These are phyloP conservation scores for Tautogolabrus adspersus DNA, from an alignment of 2,113 vertebrate species.

Conservation along the genomic window DNA sequence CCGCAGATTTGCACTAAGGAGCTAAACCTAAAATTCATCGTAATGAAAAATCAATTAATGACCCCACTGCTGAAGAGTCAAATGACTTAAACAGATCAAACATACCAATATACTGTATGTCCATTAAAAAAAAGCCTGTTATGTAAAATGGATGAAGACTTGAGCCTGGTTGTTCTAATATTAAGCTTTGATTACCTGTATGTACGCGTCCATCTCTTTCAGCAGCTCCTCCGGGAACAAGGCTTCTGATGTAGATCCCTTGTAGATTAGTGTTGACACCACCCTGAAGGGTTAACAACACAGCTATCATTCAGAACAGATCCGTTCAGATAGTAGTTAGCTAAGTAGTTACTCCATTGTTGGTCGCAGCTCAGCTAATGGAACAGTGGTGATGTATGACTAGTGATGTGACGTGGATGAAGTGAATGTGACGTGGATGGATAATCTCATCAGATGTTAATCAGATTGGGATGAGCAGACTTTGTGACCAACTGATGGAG, in stretches of 20 bases:
- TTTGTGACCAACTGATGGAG: conserved; percentile 13
- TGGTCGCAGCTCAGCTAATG: not conserved
- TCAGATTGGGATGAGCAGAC: conserved; percentile 39
- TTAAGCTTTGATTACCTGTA: conserved; percentile 77
- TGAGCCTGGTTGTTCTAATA: not conserved
- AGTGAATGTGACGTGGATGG: not conserved
- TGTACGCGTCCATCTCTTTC: conserved; percentile 86
- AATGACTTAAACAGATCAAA: too few relatives aligned
- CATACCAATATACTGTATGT: too few relatives aligned
- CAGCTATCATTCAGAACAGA: not conserved
- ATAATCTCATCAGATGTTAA: conserved; percentile 49
- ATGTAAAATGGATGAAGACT: too few relatives aligned
- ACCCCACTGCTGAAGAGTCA: too few relatives aligned
- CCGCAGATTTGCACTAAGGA: too few relatives aligned
- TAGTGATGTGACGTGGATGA: not conserved
- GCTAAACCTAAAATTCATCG: too few relatives aligned
- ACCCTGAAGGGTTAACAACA: conserved; percentile 74
- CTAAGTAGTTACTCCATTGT: not conserved
- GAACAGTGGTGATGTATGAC: not conserved
- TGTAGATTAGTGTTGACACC: conserved; percentile 85
- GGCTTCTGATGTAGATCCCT: conserved; percentile 89
- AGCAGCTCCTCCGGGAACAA: conserved; percentile 87
- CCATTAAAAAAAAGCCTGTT: too few relatives aligned
- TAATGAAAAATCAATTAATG: too few relatives aligned
- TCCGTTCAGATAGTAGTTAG: not conserved